Evolutionary conservation across 1,140 invertebrate genomes (phyloP), one percentile per base, ranked within the genome.

Genomic region (Xylocopa sonorina): DNA sequence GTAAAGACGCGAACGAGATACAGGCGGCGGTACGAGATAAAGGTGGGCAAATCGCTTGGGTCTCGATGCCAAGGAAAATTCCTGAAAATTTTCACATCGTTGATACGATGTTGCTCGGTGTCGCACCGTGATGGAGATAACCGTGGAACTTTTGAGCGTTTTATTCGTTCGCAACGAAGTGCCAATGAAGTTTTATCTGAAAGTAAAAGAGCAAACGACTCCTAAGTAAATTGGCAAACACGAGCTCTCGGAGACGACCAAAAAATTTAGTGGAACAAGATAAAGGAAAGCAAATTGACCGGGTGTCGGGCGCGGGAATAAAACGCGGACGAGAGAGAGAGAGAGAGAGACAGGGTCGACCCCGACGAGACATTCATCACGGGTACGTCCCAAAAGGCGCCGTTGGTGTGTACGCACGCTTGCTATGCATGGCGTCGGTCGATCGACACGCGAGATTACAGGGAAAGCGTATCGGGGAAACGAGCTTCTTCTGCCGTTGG

Each of bases 401-500:
- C 12, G 24, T 4, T 18, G 46, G 14, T 3, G 55, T 6, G 29
- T 34, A 24, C 18, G 16, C 53, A 18, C 43, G 24, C 21, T 64
- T 58, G 74, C 29, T 29, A 68, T 76, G 74, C 63, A 57, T 57
- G n/a, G 2, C 63, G 29, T 7, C 18, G 27, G 14, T 16, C 51
- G 74, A 76, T 76, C 63, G 74, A 76, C 63, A 68, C 50, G 48
- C 32, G 9, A 76, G 74, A 76, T 76, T 76, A 76, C 18, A 46
- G 63, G 74, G 41, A 68, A 67, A 76, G 27, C 41, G 63, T 76
- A 67, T 68, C 48, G 73, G 51, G 53, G 50, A 55, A 75, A 75
- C 73, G 60, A 66, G 34, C 55, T 66, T 67, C 62, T 67, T 57
- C 63, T 57, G 29, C 38, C 62, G 73, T 16, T 29, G 21, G 50